Base-by-base conservation (phyloP, 30 jellyfish, hydroid and myxozoan species). In the Calvadosia cruxmelitensis region DNA sequence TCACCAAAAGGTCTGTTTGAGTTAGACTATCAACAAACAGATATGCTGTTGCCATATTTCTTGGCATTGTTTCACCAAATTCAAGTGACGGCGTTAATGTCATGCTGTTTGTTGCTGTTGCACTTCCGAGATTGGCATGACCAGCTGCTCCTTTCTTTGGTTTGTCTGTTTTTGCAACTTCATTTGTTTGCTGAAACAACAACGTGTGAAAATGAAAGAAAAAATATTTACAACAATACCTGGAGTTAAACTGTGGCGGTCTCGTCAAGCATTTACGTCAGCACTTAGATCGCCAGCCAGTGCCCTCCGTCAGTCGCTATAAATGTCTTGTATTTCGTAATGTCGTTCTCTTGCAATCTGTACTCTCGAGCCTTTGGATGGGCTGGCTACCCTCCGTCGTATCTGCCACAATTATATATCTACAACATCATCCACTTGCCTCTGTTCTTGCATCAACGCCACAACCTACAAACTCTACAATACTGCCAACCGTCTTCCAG, bases 21-120 rank as follows among this genome's bases (percentile, higher is more conserved):
- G 78, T 70, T 27, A 88, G 27, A 74, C 95, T 73, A 52, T 88
- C 97, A 49, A 88, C 84, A 53, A 88, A 74, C 61, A 88, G 62
- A 70, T 63, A 88, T 0, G 93, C 94, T 68, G 84, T 30, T 13
- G 93, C 76, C 1, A 81, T 62, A 31, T 85, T 86, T 27, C 50
- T 33, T 23, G 49, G 50, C n/a, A 28, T 27, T 28, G 26, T 5
- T 7, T 31, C 72, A 27, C 75, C 78, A 25, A 50, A 71, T 42
- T 5, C 10, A 42, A 5, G 15, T 5, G 57, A 42, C 57, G 15
- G 10, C 57, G 57, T 42, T 42, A 20, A 20, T 5, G 57, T n/a
- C n/a, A n/a, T 42, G 20, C 20, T 42, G 20, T 10, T 20, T 20
- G 57, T 20, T 5, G 15, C 57, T 5, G 20, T 42, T 42, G 57